These are phyloP conservation scores for Motacilla tschutschensis DNA, from an alignment of 2,113 vertebrate genomes.

Conservation along the genomic window DNA sequence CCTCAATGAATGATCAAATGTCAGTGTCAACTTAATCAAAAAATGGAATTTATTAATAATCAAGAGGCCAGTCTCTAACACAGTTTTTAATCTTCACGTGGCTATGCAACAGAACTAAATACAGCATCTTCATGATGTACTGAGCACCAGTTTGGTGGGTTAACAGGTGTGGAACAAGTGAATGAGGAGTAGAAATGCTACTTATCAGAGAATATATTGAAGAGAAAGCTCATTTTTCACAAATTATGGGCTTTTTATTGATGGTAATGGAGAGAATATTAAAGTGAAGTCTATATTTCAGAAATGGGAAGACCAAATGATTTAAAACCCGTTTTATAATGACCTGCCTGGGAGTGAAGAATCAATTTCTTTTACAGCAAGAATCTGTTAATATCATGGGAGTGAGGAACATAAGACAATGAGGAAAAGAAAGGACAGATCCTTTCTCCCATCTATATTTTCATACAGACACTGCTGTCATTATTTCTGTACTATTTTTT, in stretches of 20 bases:
- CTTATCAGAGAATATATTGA: slow-evolving; percentile 56
- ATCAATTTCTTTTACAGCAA: slow-evolving; percentile 75
- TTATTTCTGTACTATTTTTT: background rate
- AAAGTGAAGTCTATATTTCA: slow-evolving; percentile 79
- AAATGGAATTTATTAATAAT: background rate
- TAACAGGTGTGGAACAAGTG: slow-evolving; percentile 34
- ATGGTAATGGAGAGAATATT: slow-evolving; percentile 73
- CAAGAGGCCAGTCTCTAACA: background rate
- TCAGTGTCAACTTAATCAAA: background rate
- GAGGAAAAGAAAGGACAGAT: background rate
- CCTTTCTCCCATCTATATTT: background rate
- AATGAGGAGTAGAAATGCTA: slow-evolving; percentile 45
- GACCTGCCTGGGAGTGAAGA: slow-evolving; percentile 70
- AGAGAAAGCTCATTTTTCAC: slow-evolving; percentile 71
- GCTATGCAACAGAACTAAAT: background rate
- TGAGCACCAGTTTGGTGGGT: slow-evolving; percentile 14
- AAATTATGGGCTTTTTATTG: slow-evolving; percentile 72
- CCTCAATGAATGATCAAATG: background rate
- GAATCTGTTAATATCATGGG: slow-evolving; percentile 65
- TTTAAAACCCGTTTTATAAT: slow-evolving; percentile 76
- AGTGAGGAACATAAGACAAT: slow-evolving; percentile 20
- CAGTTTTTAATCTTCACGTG: slow-evolving; percentile 2
- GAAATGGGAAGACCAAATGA: slow-evolving; percentile 70
- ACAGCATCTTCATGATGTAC: background rate
- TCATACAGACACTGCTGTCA: background rate